A percentile compares a stretch with the other conserved stretches of the same genome.
Evolutionary conservation across 2,797 vertebrate species (phyloP).

Genomic region (Sternarchorhynchus goeldii): DNA sequence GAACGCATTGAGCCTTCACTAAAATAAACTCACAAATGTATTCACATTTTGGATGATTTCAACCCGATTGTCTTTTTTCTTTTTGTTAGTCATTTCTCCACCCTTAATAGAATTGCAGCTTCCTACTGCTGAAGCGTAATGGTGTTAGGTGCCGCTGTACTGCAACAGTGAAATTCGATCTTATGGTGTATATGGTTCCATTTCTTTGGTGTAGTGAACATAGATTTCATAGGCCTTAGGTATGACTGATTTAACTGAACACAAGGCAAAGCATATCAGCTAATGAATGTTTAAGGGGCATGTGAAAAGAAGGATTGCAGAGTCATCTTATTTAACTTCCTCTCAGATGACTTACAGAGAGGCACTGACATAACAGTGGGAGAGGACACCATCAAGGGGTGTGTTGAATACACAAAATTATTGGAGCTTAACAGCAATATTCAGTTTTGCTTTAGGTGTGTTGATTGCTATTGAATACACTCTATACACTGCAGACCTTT

Average conservation of each 20-base stretch:
- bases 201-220: neutral
- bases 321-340: neutral
- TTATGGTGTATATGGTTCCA: neutral
- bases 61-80: neutral
- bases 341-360: neutral
- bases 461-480: too few species aligned
- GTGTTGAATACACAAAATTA: neutral
- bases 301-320: neutral
- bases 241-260: conserved; percentile 24
- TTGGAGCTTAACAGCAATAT: neutral
- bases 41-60: conserved; percentile 11
- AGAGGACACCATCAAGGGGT: neutral
- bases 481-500: too few species aligned
- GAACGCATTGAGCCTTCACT: too few species aligned
- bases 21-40: neutral
- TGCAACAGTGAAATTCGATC: neutral
- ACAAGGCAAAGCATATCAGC: neutral
- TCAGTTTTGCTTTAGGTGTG: too few species aligned
- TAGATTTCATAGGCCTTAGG: too few species aligned
- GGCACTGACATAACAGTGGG: neutral
- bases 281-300: neutral
- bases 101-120: neutral
- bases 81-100: conserved; percentile 10
- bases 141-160: neutral
- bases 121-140: neutral